phyloP scores from a whole-genome alignment of 64 coral and sea anemone species.

The Acropora tenuis region DNA sequence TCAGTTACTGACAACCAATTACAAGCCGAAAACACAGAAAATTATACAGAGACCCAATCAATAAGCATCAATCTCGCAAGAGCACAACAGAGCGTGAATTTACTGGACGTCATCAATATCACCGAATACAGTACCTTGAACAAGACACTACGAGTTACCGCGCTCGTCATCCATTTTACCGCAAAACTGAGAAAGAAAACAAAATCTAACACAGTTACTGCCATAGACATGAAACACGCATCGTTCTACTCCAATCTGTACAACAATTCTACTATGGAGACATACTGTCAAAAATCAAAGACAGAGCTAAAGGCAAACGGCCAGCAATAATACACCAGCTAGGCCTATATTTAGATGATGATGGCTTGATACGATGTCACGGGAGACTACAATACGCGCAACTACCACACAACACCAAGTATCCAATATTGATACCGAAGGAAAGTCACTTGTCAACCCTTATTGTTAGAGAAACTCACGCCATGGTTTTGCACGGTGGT shows the following conservation, averaged over 20 bases:
- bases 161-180: background rate
- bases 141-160: conserved; percentile 61
- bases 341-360: background rate
- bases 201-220: conserved; percentile 48
- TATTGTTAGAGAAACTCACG: background rate
- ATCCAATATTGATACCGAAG: conserved; percentile 33
- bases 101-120: conserved; percentile 57
- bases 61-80: conserved; percentile 42
- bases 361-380: conserved; percentile 23
- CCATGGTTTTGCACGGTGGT: conserved; percentile 23
- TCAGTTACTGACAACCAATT: conserved; percentile 35
- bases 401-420: conserved; percentile 33
- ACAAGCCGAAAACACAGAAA: conserved; percentile 41
- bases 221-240: conserved; percentile 60
- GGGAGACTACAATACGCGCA: conserved; percentile 49
- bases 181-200: background rate
- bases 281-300: conserved; percentile 52
- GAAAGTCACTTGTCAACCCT: no score
- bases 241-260: background rate
- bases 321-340: conserved; percentile 13
- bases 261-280: conserved; percentile 70
- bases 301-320: background rate
- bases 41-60: conserved; percentile 34
- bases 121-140: conserved; percentile 68
- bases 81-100: conserved; percentile 33